Base-by-base conservation (phyloP, 2,113 vertebrate genomes). In the Pseudorectes ferrugineus region DNA sequence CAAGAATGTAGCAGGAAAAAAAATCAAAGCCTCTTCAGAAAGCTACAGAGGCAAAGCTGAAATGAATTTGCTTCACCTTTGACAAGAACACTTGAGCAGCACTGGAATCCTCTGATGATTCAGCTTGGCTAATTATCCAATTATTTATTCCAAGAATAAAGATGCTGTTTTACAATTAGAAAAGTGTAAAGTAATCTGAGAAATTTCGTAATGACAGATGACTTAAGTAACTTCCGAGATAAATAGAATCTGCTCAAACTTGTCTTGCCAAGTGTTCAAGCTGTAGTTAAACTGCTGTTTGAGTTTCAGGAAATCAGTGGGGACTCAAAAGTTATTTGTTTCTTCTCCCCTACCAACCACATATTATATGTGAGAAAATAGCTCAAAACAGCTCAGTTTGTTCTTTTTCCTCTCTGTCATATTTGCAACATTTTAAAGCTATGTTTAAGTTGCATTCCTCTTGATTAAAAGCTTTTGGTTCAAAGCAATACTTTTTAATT, bases 401-500 rank as follows among this genome's bases (percentile, higher is more conserved):
- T 88, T 92, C 91, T 97, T 89, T 91, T 95, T 77, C 85, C 94
- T 95, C 88, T 63, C 62, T 92, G 90, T 96, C 94, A 89, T 67
- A 97, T 97, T 97, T 96, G 87, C 89, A 82, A 88, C 68, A 68
- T 95, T 98, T 98, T 97, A 45, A 96, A 96, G 95, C 89, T 91
- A 23, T 94, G 91, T 97, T 98, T 96, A 97, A 98, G 98, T 98
- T 98, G 97, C 96, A 97, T 98, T 98, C 94, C 96, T 97, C 97
- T 98, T 98, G 98, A 98, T 98, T 97, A 98, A 98, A 98, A 98
- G 97, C 97, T 98, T 98, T 98, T 98, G 97, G 97, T 98, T 98
- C 97, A 98, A 97, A 98, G 98, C 98, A 97, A 97, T 98, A 97
- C 96, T 98, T 98, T 98, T 98, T 98, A 98, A 98, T 98, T 98